These are phyloP conservation scores for Malacoraja senta DNA, from an alignment of 2,797 vertebrate species.

Conservation along the genomic window DNA sequence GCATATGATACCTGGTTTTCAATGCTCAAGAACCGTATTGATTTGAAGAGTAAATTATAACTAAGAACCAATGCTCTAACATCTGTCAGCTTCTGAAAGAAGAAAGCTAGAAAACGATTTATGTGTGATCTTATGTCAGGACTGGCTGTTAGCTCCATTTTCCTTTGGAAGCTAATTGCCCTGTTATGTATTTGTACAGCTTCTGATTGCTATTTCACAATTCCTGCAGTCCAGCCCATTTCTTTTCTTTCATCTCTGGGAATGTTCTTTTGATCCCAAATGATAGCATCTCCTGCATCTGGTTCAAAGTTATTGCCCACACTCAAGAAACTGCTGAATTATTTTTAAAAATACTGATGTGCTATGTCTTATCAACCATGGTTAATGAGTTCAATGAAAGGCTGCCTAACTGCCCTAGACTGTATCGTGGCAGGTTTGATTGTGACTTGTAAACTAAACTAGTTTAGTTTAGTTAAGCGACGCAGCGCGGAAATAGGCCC, in stretches of 20 bases:
- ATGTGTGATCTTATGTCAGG: background rate
- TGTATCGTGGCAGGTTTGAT: background rate
- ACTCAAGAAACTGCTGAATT: background rate
- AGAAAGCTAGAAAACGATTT: slow-evolving; percentile 18
- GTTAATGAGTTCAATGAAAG: background rate
- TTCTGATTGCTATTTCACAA: background rate
- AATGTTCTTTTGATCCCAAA: background rate
- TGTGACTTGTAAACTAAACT: background rate
- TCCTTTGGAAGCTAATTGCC: slow-evolving; percentile 4
- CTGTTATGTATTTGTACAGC: background rate
- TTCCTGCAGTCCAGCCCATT: background rate
- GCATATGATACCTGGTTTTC: slow-evolving; percentile 9
- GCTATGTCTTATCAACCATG: background rate
- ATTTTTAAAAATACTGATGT: background rate
- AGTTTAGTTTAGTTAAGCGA: no score
- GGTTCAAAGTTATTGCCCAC: no score
- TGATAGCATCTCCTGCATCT: background rate
- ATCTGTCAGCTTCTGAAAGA: slow-evolving; percentile 18
- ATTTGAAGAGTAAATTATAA: slow-evolving; percentile 26
- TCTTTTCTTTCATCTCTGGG: background rate
- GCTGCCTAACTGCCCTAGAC: background rate
- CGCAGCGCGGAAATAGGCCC: no score
- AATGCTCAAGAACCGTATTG: slow-evolving; percentile 2
- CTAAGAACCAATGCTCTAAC: background rate
- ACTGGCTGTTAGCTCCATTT: slow-evolving; percentile 3